Conservation (phyloP, 1,140 invertebrate species). For the Drosophila insularis region DNA sequence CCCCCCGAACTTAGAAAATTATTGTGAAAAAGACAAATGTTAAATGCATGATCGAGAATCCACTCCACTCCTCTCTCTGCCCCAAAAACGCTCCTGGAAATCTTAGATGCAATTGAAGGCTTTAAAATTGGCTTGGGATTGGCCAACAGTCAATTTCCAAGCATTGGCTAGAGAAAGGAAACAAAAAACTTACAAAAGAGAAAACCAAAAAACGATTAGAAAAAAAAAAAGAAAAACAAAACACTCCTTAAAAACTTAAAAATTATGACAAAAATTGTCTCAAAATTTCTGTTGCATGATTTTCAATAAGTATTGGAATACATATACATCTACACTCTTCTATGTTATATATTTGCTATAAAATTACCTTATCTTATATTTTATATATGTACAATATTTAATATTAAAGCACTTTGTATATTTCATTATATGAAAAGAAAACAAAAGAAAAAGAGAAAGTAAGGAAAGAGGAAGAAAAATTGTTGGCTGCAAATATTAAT, state of each 20-base stretch:
- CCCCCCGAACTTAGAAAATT: slow-evolving; percentile 50
- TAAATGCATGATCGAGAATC: slow-evolving; percentile 49
- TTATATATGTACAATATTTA: slow-evolving; percentile 52
- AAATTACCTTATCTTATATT: slow-evolving; percentile 66
- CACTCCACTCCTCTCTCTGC: slow-evolving; percentile 3
- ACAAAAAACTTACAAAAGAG: neutral
- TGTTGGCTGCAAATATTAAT: slow-evolving; percentile 61
- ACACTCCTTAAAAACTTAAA: slow-evolving; percentile 31
- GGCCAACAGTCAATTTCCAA: slow-evolving; percentile 38
- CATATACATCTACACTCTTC: slow-evolving; percentile 33
- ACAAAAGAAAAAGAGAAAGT: neutral
- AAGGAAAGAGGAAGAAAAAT: slow-evolving; percentile 5
- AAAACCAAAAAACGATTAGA: slow-evolving; percentile 17
- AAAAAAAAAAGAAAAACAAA: slow-evolving; percentile 3
- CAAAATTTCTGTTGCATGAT: slow-evolving; percentile 40
- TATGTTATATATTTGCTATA: slow-evolving; percentile 71
- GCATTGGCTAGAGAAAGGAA: slow-evolving; percentile 38
- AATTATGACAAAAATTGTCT: slow-evolving; percentile 27
- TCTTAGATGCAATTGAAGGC: slow-evolving; percentile 65
- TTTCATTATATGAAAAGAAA: slow-evolving; percentile 42
- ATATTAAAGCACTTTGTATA: slow-evolving; percentile 72
- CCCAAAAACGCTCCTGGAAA: slow-evolving; percentile 12
- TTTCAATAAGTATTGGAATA: slow-evolving; percentile 53
- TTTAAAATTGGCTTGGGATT: slow-evolving; percentile 34
- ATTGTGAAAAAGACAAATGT: slow-evolving; percentile 73